Evolutionary conservation across 2,888 invertebrate species (phyloP).

Genomic region (Polylopha cassiicola): DNA sequence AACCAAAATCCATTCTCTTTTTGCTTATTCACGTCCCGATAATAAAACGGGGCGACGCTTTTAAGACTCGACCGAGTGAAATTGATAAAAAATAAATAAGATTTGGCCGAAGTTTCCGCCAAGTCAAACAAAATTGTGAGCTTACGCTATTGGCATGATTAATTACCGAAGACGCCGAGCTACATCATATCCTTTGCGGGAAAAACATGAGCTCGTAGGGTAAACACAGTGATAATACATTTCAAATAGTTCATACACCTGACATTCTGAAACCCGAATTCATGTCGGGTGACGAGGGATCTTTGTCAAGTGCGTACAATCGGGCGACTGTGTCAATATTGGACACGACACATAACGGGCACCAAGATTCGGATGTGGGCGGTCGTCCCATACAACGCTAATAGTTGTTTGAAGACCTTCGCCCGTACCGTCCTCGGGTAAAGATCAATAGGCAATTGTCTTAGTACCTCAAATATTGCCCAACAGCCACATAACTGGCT

Average conservation of each 20-base stretch:
- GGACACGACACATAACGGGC: slow-evolving; percentile 54
- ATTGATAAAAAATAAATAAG: slow-evolving; percentile 77
- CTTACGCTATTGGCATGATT: slow-evolving; percentile 56
- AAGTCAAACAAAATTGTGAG: slow-evolving; percentile 67
- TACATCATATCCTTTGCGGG: too few species aligned
- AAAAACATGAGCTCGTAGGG: too few species aligned
- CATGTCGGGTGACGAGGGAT: slow-evolving; percentile 60
- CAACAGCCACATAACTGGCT: too few species aligned
- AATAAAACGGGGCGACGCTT: slow-evolving; percentile 74
- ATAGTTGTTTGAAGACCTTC: slow-evolving; percentile 57
- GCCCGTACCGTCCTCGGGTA: slow-evolving; percentile 28
- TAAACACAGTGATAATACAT: too few species aligned
- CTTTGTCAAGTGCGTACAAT: slow-evolving; percentile 55
- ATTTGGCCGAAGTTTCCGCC: slow-evolving; percentile 57
- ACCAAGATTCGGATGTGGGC: slow-evolving; percentile 56
- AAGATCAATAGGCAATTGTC: slow-evolving; percentile 28
- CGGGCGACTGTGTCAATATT: slow-evolving; percentile 68
- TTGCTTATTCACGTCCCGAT: slow-evolving; percentile 82
- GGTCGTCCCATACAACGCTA: slow-evolving; percentile 48
- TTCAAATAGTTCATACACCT: too few species aligned
- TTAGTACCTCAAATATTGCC: slow-evolving; percentile 17
- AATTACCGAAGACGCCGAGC: too few species aligned
- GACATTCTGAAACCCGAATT: slow-evolving; percentile 47
- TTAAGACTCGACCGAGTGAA: slow-evolving; percentile 63
- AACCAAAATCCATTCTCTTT: slow-evolving; percentile 80